Evolutionary conservation across 2,113 vertebrate genomes (phyloP), one percentile per base, ranked within the genome.

Genomic region (Anarhynchus alexandrinus): DNA sequence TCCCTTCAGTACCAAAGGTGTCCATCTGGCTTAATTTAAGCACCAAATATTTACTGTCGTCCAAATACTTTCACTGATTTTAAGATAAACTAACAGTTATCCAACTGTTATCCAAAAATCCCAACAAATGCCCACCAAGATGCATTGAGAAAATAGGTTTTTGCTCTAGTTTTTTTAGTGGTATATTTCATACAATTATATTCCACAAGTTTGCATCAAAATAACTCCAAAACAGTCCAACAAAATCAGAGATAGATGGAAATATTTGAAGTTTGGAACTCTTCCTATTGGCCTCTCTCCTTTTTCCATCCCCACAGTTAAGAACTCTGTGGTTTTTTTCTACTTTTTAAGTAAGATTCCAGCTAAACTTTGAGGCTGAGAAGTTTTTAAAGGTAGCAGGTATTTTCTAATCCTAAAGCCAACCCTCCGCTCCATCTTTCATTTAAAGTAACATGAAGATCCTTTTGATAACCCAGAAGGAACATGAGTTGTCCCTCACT

Each of bases 251-350:
- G 18, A 0, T 1, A 71, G 51, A 69, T 65, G 18, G 12, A 54
- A 59, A 8, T 14, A 74, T 0, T 1, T 77, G 36, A 57, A n/a
- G 10, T 71, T 26, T 62, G 22, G 29, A 92, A 58, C 17, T 55
- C 57, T 59, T 86, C 25, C 45, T 58, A 25, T 8, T 52, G 16
- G 34, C 15, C 14, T 81, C 43, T 59, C 29, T 25, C 9, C 52
- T 40, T 34, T 52, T 82, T 34, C 47, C 11, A 49, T 7, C 8
- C 32, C 18, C 51, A 72, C 9, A 81, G 18, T 77, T 52, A 52
- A 58, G 40, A 72, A 67, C 19, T 78, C 32, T 43, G 26, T 2
- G 0, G 0, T 12, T 81, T 59, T 78, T 65, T 5, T 23, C 67
- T 45, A 42, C 12, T 52, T 81, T 52, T 74, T 20, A 86, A 90